Conservation (phyloP, 2,797 vertebrate species). For the Cyprinella venusta region DNA sequence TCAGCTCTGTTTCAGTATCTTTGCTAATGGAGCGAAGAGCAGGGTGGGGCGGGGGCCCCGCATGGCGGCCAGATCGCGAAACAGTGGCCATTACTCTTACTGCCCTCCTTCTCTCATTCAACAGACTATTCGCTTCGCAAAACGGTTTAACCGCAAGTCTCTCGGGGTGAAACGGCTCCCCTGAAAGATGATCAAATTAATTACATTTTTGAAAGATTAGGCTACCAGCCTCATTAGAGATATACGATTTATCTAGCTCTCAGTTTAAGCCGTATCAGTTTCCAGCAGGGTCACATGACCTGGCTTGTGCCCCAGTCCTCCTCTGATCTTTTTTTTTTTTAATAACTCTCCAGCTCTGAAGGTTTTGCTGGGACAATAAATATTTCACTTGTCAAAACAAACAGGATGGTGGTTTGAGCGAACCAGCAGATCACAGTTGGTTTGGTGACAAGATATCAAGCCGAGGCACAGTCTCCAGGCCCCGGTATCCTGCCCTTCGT, state of each 20-base stretch:
- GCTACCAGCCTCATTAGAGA: background rate
- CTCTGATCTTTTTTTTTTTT: constrained; percentile 12
- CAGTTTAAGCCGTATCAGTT: constrained; percentile 2
- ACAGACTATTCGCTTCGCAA: constrained; percentile 7
- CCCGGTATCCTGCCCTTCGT: constrained; percentile 1
- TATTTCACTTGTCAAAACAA: constrained; percentile 57
- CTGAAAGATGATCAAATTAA: constrained; percentile 34
- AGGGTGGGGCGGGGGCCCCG: constrained; percentile 4
- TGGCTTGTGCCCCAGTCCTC: constrained; percentile 10
- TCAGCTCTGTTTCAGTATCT: constrained; percentile 46
- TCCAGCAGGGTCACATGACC: constrained; percentile 21
- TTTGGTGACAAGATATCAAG: constrained; percentile 33
- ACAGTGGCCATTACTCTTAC: constrained; percentile 38
- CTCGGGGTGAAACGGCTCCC: constrained; percentile 2
- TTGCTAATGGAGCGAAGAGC: constrained; percentile 54
- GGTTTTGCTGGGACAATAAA: constrained; percentile 49
- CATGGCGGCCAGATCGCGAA: constrained; percentile 23
- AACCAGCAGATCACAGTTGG: constrained; percentile 34
- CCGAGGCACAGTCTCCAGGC: constrained; percentile 33
- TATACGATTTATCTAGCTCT: constrained; percentile 19
- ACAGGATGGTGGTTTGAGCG: constrained; percentile 47
- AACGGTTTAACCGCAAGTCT: constrained; percentile 23
- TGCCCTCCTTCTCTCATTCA: constrained; percentile 25
- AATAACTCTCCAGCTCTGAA: constrained; percentile 13
- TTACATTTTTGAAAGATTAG: constrained; percentile 39